A percentile compares a stretch with the other conserved stretches of the same genome.
These are phyloP conservation scores for Drosophila nigritarsus DNA, from an alignment of 2,888 invertebrate species.

Conservation along the genomic window DNA sequence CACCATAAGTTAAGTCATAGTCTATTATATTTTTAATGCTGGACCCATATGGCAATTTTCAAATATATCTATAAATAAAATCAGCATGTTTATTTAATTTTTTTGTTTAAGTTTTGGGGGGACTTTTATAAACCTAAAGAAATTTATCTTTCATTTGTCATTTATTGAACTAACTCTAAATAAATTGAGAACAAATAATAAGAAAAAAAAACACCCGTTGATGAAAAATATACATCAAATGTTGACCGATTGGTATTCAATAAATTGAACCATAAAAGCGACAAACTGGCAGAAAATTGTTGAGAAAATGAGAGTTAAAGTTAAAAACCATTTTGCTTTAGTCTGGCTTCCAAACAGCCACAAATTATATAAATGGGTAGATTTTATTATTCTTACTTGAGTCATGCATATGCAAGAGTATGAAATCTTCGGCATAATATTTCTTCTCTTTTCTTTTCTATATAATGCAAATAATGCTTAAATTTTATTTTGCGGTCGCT, in stretches of 20 bases:
- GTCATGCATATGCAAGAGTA: constrained; percentile 7
- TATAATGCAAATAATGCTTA: neutral
- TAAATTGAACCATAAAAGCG: neutral
- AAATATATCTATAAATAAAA: neutral
- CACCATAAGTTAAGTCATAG: neutral
- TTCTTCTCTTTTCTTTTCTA: neutral
- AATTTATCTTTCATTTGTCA: neutral
- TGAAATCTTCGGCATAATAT: constrained; percentile 2
- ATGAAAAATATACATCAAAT: neutral
- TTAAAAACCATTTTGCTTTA: neutral
- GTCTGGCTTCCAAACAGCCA: neutral
- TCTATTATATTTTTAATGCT: neutral
- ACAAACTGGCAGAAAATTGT: neutral
- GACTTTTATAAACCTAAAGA: neutral
- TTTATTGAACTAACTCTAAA: neutral
- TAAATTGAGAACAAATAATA: neutral
- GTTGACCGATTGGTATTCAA: neutral
- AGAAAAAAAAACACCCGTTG: neutral
- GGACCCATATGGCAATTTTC: neutral
- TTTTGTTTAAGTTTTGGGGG: neutral
- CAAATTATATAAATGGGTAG: neutral
- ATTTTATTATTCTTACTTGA: neutral
- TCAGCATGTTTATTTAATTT: neutral
- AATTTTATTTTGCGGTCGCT: constrained; percentile 11
- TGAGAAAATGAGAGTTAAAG: neutral